Evolutionary conservation across 2,113 vertebrate species (phyloP).

Genomic region (Pungitius pungitius): DNA sequence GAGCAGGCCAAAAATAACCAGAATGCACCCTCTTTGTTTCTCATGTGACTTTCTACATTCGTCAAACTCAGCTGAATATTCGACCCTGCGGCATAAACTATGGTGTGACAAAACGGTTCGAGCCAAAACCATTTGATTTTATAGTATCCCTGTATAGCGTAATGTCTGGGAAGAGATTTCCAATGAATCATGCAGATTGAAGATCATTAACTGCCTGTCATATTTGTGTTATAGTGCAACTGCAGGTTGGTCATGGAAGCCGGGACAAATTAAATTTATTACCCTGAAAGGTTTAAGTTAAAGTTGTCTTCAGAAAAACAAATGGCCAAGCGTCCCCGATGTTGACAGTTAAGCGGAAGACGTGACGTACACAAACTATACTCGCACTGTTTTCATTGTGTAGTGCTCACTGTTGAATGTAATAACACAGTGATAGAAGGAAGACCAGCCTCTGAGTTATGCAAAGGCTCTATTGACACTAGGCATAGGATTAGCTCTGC

Average conservation of each 20-base stretch:
- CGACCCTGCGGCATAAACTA: slow-evolving; percentile 7
- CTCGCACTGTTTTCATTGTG: slow-evolving; percentile 40
- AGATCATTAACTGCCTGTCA: background rate
- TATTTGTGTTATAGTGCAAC: slow-evolving; percentile 23
- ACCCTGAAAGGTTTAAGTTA: background rate
- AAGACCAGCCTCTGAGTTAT: slow-evolving; percentile 23
- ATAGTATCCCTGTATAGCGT: slow-evolving; percentile 32
- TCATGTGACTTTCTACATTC: slow-evolving; percentile 61
- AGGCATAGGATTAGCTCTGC: slow-evolving; percentile 19
- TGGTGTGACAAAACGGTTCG: slow-evolving; percentile 14
- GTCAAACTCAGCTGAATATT: slow-evolving; percentile 53
- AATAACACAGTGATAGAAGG: slow-evolving; percentile 35
- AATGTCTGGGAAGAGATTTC: slow-evolving; percentile 32
- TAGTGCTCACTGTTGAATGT: slow-evolving; percentile 11
- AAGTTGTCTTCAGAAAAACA: slow-evolving; percentile 3
- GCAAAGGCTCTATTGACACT: slow-evolving; percentile 31
- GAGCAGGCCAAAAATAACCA: slow-evolving; percentile 76
- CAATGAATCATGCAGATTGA: slow-evolving; percentile 16
- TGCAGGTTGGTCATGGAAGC: background rate
- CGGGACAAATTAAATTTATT: background rate
- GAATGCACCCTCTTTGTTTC: slow-evolving; percentile 61
- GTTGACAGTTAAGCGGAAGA: background rate
- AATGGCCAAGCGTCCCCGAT: background rate
- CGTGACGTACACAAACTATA: slow-evolving; percentile 11
- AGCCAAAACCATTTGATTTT: slow-evolving; percentile 39